Percentiles rank a stretch among this genome's conserved stretches.
Evolutionary conservation across 2,113 vertebrate genomes (phyloP).

Genomic region (Stomatorhinus ivindoensis): DNA sequence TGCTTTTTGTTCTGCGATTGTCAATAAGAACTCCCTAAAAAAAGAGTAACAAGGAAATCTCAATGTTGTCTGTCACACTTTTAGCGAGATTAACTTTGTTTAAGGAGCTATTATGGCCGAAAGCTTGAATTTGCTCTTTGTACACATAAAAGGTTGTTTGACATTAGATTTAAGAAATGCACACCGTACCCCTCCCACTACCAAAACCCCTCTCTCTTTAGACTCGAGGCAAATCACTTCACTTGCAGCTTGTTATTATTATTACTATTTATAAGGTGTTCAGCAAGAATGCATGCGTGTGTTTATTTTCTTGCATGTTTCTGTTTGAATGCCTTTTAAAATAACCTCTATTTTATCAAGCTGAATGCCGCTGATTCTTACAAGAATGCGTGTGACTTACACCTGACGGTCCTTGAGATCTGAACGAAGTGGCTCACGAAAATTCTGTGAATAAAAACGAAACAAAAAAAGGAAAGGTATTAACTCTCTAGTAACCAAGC

Average conservation of each 20-base stretch:
- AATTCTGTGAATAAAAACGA: slow-evolving; percentile 55
- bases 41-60: slow-evolving; percentile 80
- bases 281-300: neutral
- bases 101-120: slow-evolving; percentile 77
- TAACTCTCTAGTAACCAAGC: slow-evolving; percentile 67
- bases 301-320: neutral
- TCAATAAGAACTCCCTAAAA: slow-evolving; percentile 74
- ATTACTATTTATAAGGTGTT: slow-evolving; percentile 43
- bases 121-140: slow-evolving; percentile 72
- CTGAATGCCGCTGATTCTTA: neutral
- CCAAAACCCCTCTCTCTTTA: slow-evolving; percentile 20
- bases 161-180: slow-evolving; percentile 66
- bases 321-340: neutral
- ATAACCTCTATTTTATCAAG: neutral
- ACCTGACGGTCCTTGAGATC: slow-evolving; percentile 68
- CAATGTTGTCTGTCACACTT: slow-evolving; percentile 80
- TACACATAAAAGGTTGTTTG: slow-evolving; percentile 63
- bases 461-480: slow-evolving; percentile 47
- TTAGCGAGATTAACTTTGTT: slow-evolving; percentile 86
- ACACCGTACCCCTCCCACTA: neutral
- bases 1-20: slow-evolving; percentile 79
- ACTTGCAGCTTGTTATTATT: slow-evolving; percentile 62
- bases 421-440: slow-evolving; percentile 57
- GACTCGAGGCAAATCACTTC: slow-evolving; percentile 68
- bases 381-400: slow-evolving; percentile 56